Evolutionary conservation across 2,113 vertebrate genomes (phyloP), one percentile per base, ranked within the genome.

Genomic region (Burhinus oedicnemus): DNA sequence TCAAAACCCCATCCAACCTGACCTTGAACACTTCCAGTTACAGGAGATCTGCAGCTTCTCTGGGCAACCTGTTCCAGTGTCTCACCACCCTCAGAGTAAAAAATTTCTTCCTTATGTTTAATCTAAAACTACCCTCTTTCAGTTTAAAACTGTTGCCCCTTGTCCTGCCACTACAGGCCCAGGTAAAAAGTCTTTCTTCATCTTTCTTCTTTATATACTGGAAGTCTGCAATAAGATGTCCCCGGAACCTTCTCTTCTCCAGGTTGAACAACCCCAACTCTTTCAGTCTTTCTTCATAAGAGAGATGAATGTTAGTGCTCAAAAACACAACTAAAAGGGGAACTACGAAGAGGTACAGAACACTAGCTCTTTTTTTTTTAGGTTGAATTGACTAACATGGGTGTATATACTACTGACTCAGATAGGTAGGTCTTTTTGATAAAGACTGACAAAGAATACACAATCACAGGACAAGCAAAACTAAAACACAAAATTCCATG

Each of bases 191-290:
- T 54, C 27, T 57, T 51, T 44, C 10, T 54, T 54, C 19, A 16
- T 34, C 27, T 60, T 75, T 83, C 32, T 9, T 57, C 9, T 36
- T 82, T n/a, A 64, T 5, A n/a, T n/a, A 71, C 19, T 44, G 32
- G 15, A 44, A 47, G 8, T 19, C 17, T 1, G 0, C 42, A 57
- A 8, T 42, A 32, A n/a, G 4, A 10, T 40, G 8, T 64, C 6
- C 5, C 19, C 15, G 5, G 12, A 57, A 32, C 5, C 23, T 81
- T n/a, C 18, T n/a, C 11, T 42, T 55, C 34, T 81, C 49, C 12
- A 57, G 15, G 25, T 14, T 75, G 36, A 71, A 71, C 7, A 66
- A 32, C 15, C 6, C 15, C 27, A 71, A 55, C 3, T n/a, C 6
- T 70, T 27, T 26, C 27, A 69, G 5, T 7, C 40, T 62, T 15